Evolutionary conservation across 2,888 invertebrate species (phyloP).

Genomic region (Harpalus rubripes): DNA sequence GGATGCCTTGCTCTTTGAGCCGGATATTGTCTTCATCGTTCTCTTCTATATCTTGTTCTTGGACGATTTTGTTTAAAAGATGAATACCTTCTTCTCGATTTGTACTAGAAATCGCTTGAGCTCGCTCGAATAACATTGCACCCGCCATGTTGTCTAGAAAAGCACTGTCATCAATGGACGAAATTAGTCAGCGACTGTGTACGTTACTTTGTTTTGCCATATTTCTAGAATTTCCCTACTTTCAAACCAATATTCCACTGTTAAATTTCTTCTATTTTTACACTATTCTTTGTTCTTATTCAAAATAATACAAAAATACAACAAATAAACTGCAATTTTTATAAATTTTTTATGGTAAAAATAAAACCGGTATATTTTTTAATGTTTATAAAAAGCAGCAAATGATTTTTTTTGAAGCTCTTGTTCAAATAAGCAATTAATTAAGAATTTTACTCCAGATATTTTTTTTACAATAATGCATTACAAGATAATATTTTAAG

Average conservation of each 20-base stretch:
- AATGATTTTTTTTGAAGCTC: conserved; percentile 7
- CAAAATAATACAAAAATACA: background rate
- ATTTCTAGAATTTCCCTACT: conserved; percentile 50
- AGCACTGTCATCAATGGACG: conserved; percentile 78
- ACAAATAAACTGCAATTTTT: background rate
- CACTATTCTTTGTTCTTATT: conserved; percentile 6
- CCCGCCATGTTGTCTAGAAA: conserved; percentile 87
- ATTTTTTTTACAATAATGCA: too few species aligned
- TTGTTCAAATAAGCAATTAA: background rate
- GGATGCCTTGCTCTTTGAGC: conserved; percentile 94
- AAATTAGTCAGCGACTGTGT: conserved; percentile 58
- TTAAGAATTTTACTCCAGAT: background rate
- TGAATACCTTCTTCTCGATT: conserved; percentile 88
- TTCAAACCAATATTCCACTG: conserved; percentile 37
- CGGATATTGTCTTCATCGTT: conserved; percentile 95
- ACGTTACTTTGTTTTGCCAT: conserved; percentile 49
- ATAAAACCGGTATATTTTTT: background rate
- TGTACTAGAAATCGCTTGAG: conserved; percentile 87
- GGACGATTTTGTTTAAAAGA: conserved; percentile 87
- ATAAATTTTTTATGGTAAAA: conserved; percentile 6
- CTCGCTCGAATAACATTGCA: conserved; percentile 93
- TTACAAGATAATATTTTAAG: too few species aligned
- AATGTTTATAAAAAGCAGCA: conserved; percentile 6
- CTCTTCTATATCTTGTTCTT: conserved; percentile 86
- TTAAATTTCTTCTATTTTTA: conserved; percentile 15